Percentiles rank a stretch among this genome's conserved stretches.
Conservation (phyloP, 2,113 vertebrate species). For the Corvus moneduloides region DNA sequence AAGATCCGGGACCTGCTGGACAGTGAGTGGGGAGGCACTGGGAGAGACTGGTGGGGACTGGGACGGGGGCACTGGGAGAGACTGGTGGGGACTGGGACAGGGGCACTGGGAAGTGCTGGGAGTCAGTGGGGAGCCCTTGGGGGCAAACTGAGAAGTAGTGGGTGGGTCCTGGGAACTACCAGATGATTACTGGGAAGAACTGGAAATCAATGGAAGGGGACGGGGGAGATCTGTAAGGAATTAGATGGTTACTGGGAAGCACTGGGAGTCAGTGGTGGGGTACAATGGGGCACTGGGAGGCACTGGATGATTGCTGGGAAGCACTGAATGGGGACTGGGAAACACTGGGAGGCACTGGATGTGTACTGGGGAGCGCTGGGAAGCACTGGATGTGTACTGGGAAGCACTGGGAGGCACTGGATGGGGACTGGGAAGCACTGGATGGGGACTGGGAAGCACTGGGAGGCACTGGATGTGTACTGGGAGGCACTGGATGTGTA, state of each 20-base stretch:
- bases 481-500: too few species aligned
- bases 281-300: background rate
- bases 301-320: too few species aligned
- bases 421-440: background rate
- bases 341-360: too few species aligned
- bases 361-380: too few species aligned
- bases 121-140: background rate
- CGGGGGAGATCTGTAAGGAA: background rate
- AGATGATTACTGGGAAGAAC: background rate
- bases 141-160: background rate
- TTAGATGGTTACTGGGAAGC: background rate
- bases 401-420: background rate
- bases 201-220: background rate
- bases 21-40: constrained; percentile 72
- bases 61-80: background rate
- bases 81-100: too few species aligned
- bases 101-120: background rate
- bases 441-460: background rate
- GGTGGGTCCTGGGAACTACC: background rate
- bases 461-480: background rate
- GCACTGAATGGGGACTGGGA: too few species aligned
- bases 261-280: background rate
- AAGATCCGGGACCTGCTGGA: constrained; percentile 94
- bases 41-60: background rate
- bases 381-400: background rate